Evolutionary conservation across 1,140 invertebrate genomes (phyloP).

Genomic region (Lordiphosa stackelbergi): DNA sequence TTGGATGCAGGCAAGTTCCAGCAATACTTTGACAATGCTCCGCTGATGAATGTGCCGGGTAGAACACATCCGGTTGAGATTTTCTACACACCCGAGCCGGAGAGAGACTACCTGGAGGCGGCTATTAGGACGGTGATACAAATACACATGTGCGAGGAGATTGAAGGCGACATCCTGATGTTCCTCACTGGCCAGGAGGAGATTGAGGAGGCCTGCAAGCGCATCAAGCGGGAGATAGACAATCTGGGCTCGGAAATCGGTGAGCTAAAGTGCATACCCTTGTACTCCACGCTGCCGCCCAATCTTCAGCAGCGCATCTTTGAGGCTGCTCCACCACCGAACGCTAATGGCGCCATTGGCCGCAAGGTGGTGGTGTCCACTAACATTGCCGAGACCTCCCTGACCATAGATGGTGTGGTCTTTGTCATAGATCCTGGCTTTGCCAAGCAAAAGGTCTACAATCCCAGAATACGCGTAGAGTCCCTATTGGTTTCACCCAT

Average conservation of each 20-base stretch:
- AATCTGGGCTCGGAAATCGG: constrained; percentile 97
- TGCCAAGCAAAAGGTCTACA: constrained; percentile 99
- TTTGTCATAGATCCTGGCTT: constrained; percentile 99
- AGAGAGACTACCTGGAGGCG: constrained; percentile 98
- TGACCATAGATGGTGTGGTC: constrained; percentile 99
- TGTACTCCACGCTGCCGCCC: constrained; percentile 98
- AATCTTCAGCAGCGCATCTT: constrained; percentile 99
- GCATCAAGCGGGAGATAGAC: constrained; percentile 97
- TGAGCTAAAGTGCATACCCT: constrained; percentile 97
- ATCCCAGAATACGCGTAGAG: constrained; percentile 97
- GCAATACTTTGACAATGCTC: constrained; percentile 98
- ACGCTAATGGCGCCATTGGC: constrained; percentile 95
- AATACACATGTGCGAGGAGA: constrained; percentile 99
- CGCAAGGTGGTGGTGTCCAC: constrained; percentile 98
- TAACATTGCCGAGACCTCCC: constrained; percentile 99
- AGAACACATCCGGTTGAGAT: constrained; percentile 96
- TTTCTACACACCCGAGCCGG: constrained; percentile 99
- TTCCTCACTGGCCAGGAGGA: constrained; percentile 98
- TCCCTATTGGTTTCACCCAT: constrained; percentile 98
- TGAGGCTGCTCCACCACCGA: constrained; percentile 94
- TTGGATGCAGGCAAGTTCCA: constrained; percentile 99
- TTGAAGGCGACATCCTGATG: constrained; percentile 93
- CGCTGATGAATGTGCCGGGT: constrained; percentile 98
- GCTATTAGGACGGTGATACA: constrained; percentile 99
- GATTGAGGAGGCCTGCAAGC: constrained; percentile 99